Percentiles rank a stretch among this genome's conserved stretches.
phyloP scores from a whole-genome alignment of 1,140 invertebrate species.

The Hyphantria cunea region DNA sequence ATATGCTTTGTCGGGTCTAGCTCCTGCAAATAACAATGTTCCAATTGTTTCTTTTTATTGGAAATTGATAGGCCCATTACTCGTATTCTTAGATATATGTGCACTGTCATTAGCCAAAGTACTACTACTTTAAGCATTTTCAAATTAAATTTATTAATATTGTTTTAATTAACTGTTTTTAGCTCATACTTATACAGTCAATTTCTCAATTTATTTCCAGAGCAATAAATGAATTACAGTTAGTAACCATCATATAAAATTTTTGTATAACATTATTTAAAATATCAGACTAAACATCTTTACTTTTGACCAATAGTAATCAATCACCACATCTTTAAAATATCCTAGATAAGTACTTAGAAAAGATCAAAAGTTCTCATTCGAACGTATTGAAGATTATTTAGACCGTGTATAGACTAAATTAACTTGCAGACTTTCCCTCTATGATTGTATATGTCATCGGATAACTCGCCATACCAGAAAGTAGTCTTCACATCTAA shows the following conservation, averaged over 20 bases:
- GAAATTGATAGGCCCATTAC: constrained; percentile 24
- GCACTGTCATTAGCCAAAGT: constrained; percentile 36
- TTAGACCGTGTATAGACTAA: constrained; percentile 49
- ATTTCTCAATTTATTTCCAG: constrained; percentile 22
- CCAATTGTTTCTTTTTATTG: constrained; percentile 29
- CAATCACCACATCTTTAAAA: no score
- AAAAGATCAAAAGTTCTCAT: no score
- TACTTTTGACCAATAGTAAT: constrained; percentile 19
- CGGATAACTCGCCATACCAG: constrained; percentile 57
- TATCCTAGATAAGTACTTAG: no score
- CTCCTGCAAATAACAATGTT: constrained; percentile 13
- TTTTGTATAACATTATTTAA: constrained; percentile 32
- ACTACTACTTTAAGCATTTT: constrained; percentile 18
- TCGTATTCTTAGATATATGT: constrained; percentile 21
- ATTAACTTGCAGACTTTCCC: constrained; percentile 35
- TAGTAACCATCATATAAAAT: constrained; percentile 39
- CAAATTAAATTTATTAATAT: neutral
- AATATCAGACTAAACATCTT: constrained; percentile 22
- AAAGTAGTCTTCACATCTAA: constrained; percentile 78
- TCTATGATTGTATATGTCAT: constrained; percentile 51
- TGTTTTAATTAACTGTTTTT: no score
- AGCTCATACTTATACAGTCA: neutral
- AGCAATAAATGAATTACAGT: constrained; percentile 35
- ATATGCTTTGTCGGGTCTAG: constrained; percentile 23
- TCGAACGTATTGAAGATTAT: no score